A percentile compares a stretch with the other conserved stretches of the same genome.
Evolutionary conservation across 2,888 invertebrate genomes (phyloP).

Genomic region (Sialis lutaria): DNA sequence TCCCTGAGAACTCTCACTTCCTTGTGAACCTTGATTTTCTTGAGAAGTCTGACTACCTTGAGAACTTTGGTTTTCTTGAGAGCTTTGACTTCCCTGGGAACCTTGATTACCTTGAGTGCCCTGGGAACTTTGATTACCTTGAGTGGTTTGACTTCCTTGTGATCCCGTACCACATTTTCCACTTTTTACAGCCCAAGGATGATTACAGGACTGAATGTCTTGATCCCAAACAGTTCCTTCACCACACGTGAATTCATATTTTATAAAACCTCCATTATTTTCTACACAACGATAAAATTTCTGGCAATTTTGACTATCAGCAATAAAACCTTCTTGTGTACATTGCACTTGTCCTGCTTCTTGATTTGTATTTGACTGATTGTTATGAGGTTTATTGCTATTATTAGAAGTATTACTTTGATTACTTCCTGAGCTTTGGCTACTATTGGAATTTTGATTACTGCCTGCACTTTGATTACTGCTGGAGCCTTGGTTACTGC

Average conservation of each 20-base stretch:
- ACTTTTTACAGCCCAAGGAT: conserved; percentile 30
- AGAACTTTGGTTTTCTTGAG: neutral
- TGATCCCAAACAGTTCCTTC: conserved; percentile 54
- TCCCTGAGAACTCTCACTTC: conserved; percentile 4
- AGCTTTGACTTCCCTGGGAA: neutral
- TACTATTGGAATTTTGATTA: conserved; percentile 5
- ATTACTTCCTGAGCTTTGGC: conserved; percentile 6
- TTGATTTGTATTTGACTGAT: conserved; percentile 4
- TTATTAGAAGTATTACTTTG: conserved; percentile 8
- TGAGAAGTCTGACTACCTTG: neutral
- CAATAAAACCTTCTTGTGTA: conserved; percentile 28
- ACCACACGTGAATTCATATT: conserved; percentile 42
- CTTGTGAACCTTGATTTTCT: neutral
- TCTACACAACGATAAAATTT: conserved; percentile 64
- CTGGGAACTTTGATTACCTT: neutral
- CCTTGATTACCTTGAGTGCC: neutral
- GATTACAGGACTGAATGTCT: conserved; percentile 40
- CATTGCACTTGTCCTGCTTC: conserved; percentile 16
- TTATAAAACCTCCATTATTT: conserved; percentile 36
- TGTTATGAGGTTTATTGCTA: conserved; percentile 6
- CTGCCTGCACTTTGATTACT: conserved; percentile 7
- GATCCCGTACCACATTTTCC: conserved; percentile 10
- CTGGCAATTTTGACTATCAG: conserved; percentile 32
- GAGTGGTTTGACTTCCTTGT: conserved; percentile 1
- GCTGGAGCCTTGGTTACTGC: conserved; percentile 8